phyloP scores from a whole-genome alignment of 2,888 invertebrate species.

The Dinocampus coccinellae region DNA sequence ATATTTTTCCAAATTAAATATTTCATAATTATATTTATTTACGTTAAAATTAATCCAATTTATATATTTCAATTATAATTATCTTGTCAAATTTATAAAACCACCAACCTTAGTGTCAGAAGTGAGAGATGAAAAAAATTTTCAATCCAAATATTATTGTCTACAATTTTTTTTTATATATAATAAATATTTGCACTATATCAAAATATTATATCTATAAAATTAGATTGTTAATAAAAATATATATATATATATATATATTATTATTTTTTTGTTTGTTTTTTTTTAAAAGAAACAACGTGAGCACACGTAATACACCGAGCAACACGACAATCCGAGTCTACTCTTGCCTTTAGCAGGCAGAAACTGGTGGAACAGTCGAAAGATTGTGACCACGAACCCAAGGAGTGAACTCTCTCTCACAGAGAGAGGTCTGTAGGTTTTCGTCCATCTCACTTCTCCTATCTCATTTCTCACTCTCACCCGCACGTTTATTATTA shows the following conservation, averaged over 20 bases:
- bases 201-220: background rate
- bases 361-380: conserved; percentile 39
- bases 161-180: too few species aligned
- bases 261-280: too few species aligned
- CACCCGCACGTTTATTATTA: conserved; percentile 36
- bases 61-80: too few species aligned
- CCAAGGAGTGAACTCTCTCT: conserved; percentile 28
- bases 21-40: too few species aligned
- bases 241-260: too few species aligned
- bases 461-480: conserved; percentile 31
- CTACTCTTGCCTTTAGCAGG: conserved; percentile 34
- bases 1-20: too few species aligned
- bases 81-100: background rate
- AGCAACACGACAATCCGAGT: background rate
- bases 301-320: background rate
- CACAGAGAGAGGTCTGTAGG: conserved; percentile 34
- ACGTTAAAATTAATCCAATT: too few species aligned
- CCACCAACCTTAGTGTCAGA: conserved; percentile 4
- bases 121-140: background rate
- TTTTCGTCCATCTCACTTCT: conserved; percentile 29
- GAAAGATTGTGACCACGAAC: conserved; percentile 27
- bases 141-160: too few species aligned
- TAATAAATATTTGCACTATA: background rate
- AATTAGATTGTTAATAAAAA: too few species aligned
- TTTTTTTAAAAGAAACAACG: background rate